Conservation (phyloP, 2,797 vertebrate genomes). For the Thunnus albacares region DNA sequence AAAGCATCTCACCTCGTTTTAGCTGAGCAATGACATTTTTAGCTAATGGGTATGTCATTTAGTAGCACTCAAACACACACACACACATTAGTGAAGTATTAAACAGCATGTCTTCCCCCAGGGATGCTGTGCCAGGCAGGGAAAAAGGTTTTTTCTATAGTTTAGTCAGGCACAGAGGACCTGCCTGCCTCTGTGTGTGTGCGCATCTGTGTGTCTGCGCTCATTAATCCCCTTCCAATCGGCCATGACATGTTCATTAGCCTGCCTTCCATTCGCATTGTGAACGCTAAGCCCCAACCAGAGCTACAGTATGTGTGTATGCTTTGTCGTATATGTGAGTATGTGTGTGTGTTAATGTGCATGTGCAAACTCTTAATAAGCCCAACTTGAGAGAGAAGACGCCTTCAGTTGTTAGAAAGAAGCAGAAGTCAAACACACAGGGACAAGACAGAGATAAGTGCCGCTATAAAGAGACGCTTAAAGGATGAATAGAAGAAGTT, state of each 20-base stretch:
- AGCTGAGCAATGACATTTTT: conserved; percentile 34
- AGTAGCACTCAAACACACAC: conserved; percentile 25
- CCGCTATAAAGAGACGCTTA: conserved; percentile 31
- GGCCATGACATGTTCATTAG: conserved; percentile 82
- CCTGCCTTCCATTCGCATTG: conserved; percentile 64
- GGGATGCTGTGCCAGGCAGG: conserved; percentile 33
- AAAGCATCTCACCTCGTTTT: neutral
- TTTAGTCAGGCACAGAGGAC: conserved; percentile 53
- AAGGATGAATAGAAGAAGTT: conserved; percentile 9
- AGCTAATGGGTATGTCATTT: conserved; percentile 42
- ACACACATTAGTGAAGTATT: conserved; percentile 49
- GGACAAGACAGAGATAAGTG: conserved; percentile 36
- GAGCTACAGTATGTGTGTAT: conserved; percentile 18
- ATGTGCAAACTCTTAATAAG: conserved; percentile 59
- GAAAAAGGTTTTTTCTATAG: conserved; percentile 43
- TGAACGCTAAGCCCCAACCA: conserved; percentile 61
- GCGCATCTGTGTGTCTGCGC: conserved; percentile 36
- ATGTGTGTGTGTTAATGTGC: conserved; percentile 13
- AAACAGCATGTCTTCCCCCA: conserved; percentile 43
- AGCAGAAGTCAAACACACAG: conserved; percentile 10
- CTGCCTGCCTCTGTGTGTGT: conserved; percentile 29
- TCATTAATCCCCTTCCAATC: conserved; percentile 77
- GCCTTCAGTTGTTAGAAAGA: conserved; percentile 21
- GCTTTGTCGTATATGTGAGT: conserved; percentile 1
- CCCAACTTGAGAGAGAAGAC: conserved; percentile 21